Base-by-base conservation (phyloP, 2,888 invertebrate genomes). In the Chalcis sispes region DNA sequence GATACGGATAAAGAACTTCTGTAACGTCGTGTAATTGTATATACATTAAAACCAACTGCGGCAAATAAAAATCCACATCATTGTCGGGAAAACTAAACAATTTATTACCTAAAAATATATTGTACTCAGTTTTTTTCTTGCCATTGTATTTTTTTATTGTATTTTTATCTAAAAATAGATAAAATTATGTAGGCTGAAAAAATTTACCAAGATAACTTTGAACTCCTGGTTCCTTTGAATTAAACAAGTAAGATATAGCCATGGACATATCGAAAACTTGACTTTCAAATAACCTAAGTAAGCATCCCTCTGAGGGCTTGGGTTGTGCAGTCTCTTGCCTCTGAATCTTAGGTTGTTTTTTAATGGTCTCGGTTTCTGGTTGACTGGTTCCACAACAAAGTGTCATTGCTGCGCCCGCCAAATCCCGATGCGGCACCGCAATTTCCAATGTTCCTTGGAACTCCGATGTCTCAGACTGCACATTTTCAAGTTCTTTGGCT, bases 191-290 rank as follows among this genome's bases (percentile, higher is more conserved):
- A 46, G 13, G 46, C 46, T 8, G 2, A 3, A 32, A 56, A 32
- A 56, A 56, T 89, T 89, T 84, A 93, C 94, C 99, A 88, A 99
- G 94, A 90, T 99, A 99, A 84, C 96, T 95, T 86, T 98, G 96
- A 80, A 99, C 98, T 78, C 98, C 99, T 48, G 97, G 96, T 89
- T 99, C 99, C 90, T 99, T 98, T 50, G 98, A 98, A 89, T 98
- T 98, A 89, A 98, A 98, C 75, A 99, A 91, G 91, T 99, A 99
- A 88, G 97, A 96, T 87, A 99, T 96, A 80, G 99, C 99, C 93
- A 99, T 98, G 82, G 97, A 96, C 93, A 99, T 98, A 89, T 98
- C 98, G 90, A 99, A 98, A 84, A 98, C 93, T 90, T 97, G 97
- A 84, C 98, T 98, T 90, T 99, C 98, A 89, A 99, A 97, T 85